phyloP scores from a whole-genome alignment of 1,140 invertebrate species.

The Chrysoperla carnea region DNA sequence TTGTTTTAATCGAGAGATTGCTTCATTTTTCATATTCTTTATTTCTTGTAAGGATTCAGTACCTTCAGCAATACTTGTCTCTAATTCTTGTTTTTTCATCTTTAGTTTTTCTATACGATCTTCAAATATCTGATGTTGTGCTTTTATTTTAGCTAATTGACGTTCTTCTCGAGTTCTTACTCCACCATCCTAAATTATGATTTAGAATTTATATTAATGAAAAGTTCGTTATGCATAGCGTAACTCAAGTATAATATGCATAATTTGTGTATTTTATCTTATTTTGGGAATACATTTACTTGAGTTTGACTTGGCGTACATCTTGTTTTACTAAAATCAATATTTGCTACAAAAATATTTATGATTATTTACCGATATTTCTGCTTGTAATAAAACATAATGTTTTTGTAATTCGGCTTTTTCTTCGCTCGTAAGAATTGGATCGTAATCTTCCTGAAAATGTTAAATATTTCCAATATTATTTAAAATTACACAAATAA shows the following conservation, averaged over 20 bases:
- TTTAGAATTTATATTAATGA: no score
- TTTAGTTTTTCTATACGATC: constrained; percentile 24
- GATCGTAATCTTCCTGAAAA: constrained; percentile 27
- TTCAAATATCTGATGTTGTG: constrained; percentile 30
- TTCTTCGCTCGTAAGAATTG: constrained; percentile 18
- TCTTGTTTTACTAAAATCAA: constrained; percentile 1
- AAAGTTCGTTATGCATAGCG: no score
- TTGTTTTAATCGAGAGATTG: background rate
- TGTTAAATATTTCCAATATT: constrained; percentile 2
- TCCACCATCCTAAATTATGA: constrained; percentile 11
- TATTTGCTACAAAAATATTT: constrained; percentile 2
- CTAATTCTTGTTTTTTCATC: constrained; percentile 20
- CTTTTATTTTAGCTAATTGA: constrained; percentile 30
- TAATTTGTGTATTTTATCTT: no score
- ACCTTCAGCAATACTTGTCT: constrained; percentile 15
- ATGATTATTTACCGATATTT: constrained; percentile 21
- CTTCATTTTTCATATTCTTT: background rate
- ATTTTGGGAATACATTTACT: no score
- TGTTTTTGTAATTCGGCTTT: constrained; percentile 32
- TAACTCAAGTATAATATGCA: no score
- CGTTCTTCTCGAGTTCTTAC: constrained; percentile 26
- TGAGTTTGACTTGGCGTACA: no score
- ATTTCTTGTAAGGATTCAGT: constrained; percentile 10
- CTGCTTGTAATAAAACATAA: constrained; percentile 29
- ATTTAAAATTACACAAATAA: no score